phyloP scores from a whole-genome alignment of 2,797 vertebrate genomes.

The Geotrypetes seraphini region DNA sequence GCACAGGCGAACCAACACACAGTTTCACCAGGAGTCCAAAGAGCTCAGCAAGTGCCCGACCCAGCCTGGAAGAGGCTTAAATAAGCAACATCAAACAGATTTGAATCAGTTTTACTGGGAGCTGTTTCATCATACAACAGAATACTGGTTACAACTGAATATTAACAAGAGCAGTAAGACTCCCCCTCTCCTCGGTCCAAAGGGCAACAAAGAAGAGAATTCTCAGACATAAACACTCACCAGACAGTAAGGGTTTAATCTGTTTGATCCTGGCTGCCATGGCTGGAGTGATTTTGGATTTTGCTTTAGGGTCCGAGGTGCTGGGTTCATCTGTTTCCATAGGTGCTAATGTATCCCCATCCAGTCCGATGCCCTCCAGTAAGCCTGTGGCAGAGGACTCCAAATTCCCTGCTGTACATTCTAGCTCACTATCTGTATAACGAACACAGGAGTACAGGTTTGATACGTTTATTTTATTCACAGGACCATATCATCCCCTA shows the following conservation, averaged over 20 bases:
- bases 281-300: constrained; percentile 89
- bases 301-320: constrained; percentile 74
- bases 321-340: constrained; percentile 95
- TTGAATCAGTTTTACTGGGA: too few relatives aligned
- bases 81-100: too few relatives aligned
- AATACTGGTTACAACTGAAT: too few relatives aligned
- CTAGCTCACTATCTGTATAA: constrained; percentile 62
- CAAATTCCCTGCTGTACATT: constrained; percentile 37
- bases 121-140: too few relatives aligned
- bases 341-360: constrained; percentile 81
- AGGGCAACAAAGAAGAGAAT: too few relatives aligned
- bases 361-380: constrained; percentile 86
- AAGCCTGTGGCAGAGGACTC: constrained; percentile 78
- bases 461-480: too few relatives aligned
- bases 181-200: too few relatives aligned
- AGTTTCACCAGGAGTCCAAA: constrained; percentile 89
- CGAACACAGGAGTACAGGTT: too few relatives aligned
- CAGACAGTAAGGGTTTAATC: constrained; percentile 88
- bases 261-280: constrained; percentile 98
- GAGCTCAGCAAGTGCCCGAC: constrained; percentile 84
- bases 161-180: background rate
- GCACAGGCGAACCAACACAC: constrained; percentile 89
- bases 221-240: too few relatives aligned
- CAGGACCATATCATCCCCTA: too few relatives aligned
- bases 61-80: constrained; percentile 85